Base-by-base conservation (phyloP, 1,140 invertebrate genomes). In the Bursaphelenchus mucronatus region DNA sequence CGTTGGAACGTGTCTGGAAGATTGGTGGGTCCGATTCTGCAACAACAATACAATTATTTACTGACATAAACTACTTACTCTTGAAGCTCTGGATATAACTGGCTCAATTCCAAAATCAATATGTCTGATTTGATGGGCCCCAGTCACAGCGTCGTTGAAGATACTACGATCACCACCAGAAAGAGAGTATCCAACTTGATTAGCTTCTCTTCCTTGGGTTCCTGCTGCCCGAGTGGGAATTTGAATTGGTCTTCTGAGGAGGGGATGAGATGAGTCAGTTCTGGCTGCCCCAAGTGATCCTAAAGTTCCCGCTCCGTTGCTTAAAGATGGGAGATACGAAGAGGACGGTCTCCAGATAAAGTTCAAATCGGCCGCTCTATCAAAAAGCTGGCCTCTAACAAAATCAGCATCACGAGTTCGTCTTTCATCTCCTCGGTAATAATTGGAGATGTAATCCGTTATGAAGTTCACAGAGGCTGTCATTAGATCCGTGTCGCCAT, bases 381-480 rank as follows among this genome's bases (percentile, higher is more conserved):
- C 47, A 19, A 15, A 19, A 19, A 15, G 47, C 47, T 50, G 19
- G 19, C 47, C 47, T 15, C 19, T 19, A 19, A 19, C n/a, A 50
- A 50, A 50, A 19, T 50, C 47, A 50, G 19, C 47, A 19, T 50
- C 47, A 50, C n/a, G n/a, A 3, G 47, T 50, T 50, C 47, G 49
- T 5, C 15, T 30, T 15, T 17, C 49, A 17, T 50, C 54, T 15
- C 30, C n/a, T 15, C n/a, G n/a, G 6, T 47, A 41, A 40, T 43
- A 30, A 17, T 47, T 47, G 15, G 44, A 52, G n/a, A 61, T 39
- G 39, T 52, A 40, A 17, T 47, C 59, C 13, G 59, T 47, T 3
- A 61, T 52, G 59, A 52, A 61, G 45, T 47, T 43, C 39, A 47
- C 59, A 30, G 59, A 61, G 15, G 59, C 59, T 3, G 59, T 47